Conservation (phyloP, 2,113 vertebrate species). For the Pluvialis apricaria region DNA sequence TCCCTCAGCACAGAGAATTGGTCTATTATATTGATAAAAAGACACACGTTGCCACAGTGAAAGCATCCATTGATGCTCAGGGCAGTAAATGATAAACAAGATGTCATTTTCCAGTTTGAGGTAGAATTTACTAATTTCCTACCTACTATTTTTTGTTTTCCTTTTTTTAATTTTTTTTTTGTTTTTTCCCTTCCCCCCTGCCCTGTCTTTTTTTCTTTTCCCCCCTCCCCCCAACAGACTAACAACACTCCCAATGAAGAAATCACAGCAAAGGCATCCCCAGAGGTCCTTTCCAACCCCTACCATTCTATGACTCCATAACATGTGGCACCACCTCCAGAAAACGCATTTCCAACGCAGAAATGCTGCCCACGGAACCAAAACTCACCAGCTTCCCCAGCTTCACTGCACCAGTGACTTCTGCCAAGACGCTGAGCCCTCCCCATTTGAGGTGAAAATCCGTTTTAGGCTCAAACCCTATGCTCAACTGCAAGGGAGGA, state of each 20-base stretch:
- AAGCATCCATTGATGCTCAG: neutral
- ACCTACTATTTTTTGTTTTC: neutral
- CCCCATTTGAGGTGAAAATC: neutral
- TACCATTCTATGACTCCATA: too few species aligned
- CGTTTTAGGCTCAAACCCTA: neutral
- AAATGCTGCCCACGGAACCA: neutral
- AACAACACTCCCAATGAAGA: neutral
- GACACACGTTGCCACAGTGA: neutral
- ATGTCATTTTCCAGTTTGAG: neutral
- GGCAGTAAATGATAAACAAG: neutral
- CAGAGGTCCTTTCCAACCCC: too few species aligned
- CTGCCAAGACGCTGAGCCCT: neutral
- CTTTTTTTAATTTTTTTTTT: too few species aligned
- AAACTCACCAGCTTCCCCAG: neutral
- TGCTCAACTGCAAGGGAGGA: neutral
- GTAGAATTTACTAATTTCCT: neutral
- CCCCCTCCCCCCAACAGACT: neutral
- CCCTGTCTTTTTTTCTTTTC: too few species aligned
- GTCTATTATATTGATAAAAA: neutral
- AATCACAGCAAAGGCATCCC: neutral
- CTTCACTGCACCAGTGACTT: neutral
- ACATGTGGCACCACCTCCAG: neutral
- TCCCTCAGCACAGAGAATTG: neutral
- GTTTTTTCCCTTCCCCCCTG: too few species aligned
- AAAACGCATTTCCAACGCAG: too few species aligned